Conservation (phyloP, 92 coral and sea anemone species). For the Hydrozoanthus gracilis region DNA sequence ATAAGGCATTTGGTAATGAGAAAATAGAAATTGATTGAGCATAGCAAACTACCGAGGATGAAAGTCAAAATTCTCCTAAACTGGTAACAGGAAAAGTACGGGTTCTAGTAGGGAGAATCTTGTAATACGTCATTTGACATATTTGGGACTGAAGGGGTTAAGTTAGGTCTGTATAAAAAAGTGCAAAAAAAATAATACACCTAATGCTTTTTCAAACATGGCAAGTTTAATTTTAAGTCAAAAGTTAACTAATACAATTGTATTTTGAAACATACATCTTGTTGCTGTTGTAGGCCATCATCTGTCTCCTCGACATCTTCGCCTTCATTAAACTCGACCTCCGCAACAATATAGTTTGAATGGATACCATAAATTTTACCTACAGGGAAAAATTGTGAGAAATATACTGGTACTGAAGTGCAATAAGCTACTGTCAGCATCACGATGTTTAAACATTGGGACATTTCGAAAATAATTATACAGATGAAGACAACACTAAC, state of each 20-base stretch:
- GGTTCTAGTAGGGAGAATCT: too few relatives aligned
- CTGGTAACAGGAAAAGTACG: too few relatives aligned
- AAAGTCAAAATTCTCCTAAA: too few relatives aligned
- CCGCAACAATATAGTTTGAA: conserved; percentile 90
- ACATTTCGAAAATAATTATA: too few relatives aligned
- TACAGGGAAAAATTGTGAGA: conserved; percentile 25
- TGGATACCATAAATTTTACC: conserved; percentile 93
- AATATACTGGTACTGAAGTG: neutral
- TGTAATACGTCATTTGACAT: too few relatives aligned
- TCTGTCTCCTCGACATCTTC: conserved; percentile 86
- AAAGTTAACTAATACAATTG: neutral
- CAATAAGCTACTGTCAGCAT: too few relatives aligned
- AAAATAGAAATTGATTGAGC: too few relatives aligned
- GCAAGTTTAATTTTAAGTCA: neutral
- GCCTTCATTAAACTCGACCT: conserved; percentile 96
- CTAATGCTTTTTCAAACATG: neutral
- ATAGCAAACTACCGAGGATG: too few relatives aligned
- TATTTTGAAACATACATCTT: conserved; percentile 24
- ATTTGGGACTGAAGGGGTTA: too few relatives aligned
- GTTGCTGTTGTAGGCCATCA: conserved; percentile 59
- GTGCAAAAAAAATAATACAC: neutral
- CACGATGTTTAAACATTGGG: too few relatives aligned
- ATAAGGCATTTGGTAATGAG: too few relatives aligned
- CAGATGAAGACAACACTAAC: too few relatives aligned
- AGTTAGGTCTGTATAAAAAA: neutral